Evolutionary conservation across 1,140 invertebrate genomes (phyloP), one percentile per base, ranked within the genome.

Genomic region (Monomorium pharaonis): DNA sequence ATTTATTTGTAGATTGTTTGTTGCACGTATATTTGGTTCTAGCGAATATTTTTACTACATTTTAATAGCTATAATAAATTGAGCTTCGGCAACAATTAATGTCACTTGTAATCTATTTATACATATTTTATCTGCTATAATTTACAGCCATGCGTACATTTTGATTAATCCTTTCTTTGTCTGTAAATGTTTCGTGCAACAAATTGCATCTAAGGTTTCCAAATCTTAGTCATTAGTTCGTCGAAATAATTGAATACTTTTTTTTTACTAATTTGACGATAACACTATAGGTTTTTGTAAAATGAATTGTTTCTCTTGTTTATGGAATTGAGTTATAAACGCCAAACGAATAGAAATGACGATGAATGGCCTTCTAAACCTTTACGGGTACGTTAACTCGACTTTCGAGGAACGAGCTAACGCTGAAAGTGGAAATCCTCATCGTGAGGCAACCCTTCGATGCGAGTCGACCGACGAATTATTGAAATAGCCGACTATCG

Each of bases 401-500:
- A 80, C 10, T 30, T 49, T n/a, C 6, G 27, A 33, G 12, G n/a
- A 30, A 14, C n/a, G 21, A 27, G 27, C 7, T 16, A 62, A 54
- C 14, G 3, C 18, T 18, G 2, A 63, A n/a, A 56, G 51, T 27
- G 27, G 69, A 42, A 67, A 56, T 42, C 42, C 42, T 18, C 18
- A 42, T 80, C 33, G n/a, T n/a, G 72, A 12, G 16, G 14, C 21
- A 27, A 21, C 14, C 27, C 3, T 63, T 51, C 30, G 24, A 27
- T n/a, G 44, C 47, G 60, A 65, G 18, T 33, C n/a, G 75, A 27
- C 6, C 24, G 18, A 42, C 24, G 42, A 77, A 77, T 62, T 67
- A 69, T 72, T 21, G 24, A 69, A 72, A 72, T 24, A 44, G 65
- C 18, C 27, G 33, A 56, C 49, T 70, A 42, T 44, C 30, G 63